These are phyloP conservation scores for Heteromurus nitidus DNA, from an alignment of 2,888 invertebrate genomes.

Conservation along the genomic window DNA sequence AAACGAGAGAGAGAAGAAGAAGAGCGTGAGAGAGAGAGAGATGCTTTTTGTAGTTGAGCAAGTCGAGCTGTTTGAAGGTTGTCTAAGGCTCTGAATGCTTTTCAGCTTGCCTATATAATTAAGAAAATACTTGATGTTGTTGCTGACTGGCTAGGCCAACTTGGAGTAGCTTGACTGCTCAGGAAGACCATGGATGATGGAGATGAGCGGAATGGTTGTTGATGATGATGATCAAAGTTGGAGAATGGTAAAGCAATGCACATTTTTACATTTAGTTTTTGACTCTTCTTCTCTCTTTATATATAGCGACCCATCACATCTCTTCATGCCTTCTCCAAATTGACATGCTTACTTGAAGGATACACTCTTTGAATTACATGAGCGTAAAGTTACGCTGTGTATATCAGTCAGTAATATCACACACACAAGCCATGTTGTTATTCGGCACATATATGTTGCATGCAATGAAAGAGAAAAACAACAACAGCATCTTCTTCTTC, in stretches of 20 bases:
- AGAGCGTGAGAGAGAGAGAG: neutral
- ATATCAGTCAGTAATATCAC: neutral
- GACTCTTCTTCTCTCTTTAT: too few relatives aligned
- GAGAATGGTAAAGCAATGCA: conserved; percentile 16
- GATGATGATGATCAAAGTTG: conserved; percentile 27
- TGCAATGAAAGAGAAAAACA: conserved; percentile 12
- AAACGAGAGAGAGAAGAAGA: conserved; percentile 1
- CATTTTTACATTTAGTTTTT: too few relatives aligned
- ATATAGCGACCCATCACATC: too few relatives aligned
- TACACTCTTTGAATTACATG: too few relatives aligned
- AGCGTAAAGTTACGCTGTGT: too few relatives aligned
- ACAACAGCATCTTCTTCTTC: neutral
- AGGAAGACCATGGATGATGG: conserved; percentile 45
- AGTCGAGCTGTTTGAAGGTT: conserved; percentile 49
- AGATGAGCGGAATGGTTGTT: conserved; percentile 47
- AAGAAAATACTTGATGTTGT: conserved; percentile 46
- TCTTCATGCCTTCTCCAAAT: neutral
- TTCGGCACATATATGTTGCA: neutral
- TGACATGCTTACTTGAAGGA: neutral
- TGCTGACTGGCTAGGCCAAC: conserved; percentile 58
- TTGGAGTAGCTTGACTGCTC: conserved; percentile 60
- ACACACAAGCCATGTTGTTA: conserved; percentile 4
- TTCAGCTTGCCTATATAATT: conserved; percentile 60
- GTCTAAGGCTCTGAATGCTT: conserved; percentile 49
- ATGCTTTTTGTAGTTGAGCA: neutral